Conservation (phyloP, 2,797 vertebrate species). For the Epinephelus coioides region DNA sequence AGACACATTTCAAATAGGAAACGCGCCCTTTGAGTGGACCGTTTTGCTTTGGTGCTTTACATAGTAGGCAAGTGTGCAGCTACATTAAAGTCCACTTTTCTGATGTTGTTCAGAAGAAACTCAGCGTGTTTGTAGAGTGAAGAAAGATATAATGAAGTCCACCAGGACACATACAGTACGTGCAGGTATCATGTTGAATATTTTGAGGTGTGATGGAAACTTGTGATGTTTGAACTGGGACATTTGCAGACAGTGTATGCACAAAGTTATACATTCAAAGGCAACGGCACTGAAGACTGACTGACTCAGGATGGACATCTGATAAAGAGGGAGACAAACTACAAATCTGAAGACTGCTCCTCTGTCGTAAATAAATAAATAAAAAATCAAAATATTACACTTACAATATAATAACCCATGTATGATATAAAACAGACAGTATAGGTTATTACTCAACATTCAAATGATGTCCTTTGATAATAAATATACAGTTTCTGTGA, state of each 20-base stretch:
- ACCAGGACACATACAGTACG: not conserved
- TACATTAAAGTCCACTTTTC: not conserved
- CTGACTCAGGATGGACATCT: not conserved
- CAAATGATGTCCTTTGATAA: not conserved
- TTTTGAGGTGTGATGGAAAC: not conserved
- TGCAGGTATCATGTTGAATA: constrained; percentile 11
- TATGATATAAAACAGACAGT: not conserved
- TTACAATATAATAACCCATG: constrained; percentile 8
- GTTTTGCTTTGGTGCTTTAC: constrained; percentile 1
- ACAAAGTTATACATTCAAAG: not conserved
- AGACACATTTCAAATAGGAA: not conserved
- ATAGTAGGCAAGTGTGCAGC: not conserved
- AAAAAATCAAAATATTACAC: not conserved
- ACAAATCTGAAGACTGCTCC: not conserved
- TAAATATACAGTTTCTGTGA: constrained; percentile 12
- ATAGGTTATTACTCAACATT: constrained; percentile 10
- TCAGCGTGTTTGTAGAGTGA: not conserved
- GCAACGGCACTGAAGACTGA: not conserved
- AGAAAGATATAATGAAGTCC: not conserved
- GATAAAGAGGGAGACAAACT: not conserved
- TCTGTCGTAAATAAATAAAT: not conserved
- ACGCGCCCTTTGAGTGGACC: not conserved
- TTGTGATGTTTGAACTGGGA: not conserved
- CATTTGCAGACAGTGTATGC: not conserved
- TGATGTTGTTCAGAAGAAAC: not conserved